phyloP scores from a whole-genome alignment of 2,888 invertebrate genomes.

The Drosophila differens region DNA sequence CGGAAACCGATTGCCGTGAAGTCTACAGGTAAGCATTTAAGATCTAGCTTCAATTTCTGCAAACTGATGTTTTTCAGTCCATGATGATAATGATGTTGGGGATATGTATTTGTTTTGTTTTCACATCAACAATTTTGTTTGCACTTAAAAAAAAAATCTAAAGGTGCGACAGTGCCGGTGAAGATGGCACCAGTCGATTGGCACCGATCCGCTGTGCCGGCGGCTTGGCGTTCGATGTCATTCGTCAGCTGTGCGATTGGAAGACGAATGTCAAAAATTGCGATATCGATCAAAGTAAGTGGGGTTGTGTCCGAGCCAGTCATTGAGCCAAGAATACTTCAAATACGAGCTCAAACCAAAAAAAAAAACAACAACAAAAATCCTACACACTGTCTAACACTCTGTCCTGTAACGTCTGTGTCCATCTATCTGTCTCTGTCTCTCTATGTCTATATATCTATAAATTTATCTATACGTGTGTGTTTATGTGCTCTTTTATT shows the following conservation, averaged over 20 bases:
- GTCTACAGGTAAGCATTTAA: constrained; percentile 91
- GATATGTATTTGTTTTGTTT: constrained; percentile 43
- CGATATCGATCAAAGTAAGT: constrained; percentile 97
- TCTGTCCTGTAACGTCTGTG: constrained; percentile 44
- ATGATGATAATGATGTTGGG: constrained; percentile 21
- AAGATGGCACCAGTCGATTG: constrained; percentile 94
- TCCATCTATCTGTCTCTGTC: constrained; percentile 32
- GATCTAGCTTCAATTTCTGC: constrained; percentile 1
- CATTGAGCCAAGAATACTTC: constrained; percentile 33
- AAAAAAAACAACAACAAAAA: background rate
- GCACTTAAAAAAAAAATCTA: constrained; percentile 47
- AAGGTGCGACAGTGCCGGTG: constrained; percentile 96
- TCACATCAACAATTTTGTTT: constrained; percentile 33
- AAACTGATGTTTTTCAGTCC: constrained; percentile 6
- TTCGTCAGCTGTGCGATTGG: constrained; percentile 98
- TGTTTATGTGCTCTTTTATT: constrained; percentile 41
- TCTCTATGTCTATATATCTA: constrained; percentile 16
- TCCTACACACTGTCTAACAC: constrained; percentile 51
- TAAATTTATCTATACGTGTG: constrained; percentile 26
- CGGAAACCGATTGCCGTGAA: constrained; percentile 95
- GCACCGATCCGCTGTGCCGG: constrained; percentile 95
- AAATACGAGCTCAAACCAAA: constrained; percentile 30
- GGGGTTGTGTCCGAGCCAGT: constrained; percentile 69
- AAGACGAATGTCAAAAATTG: constrained; percentile 98
- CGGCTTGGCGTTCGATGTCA: constrained; percentile 96